These are phyloP conservation scores for Notiomystis cincta DNA, from an alignment of 2,113 vertebrate species.

Conservation along the genomic window DNA sequence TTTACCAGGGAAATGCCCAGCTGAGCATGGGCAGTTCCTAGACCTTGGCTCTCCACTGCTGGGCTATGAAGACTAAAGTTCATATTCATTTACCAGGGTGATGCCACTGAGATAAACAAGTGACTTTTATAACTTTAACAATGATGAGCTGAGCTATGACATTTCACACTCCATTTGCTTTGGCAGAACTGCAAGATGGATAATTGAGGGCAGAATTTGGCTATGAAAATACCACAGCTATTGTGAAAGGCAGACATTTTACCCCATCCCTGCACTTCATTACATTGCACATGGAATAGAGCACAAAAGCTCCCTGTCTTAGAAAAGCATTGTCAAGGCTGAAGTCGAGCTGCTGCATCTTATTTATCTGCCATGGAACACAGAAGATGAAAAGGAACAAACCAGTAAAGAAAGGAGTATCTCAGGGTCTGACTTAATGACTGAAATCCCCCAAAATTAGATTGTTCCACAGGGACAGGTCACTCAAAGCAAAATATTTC, in stretches of 20 bases:
- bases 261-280: background rate
- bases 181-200: background rate
- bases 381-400: background rate
- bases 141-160: background rate
- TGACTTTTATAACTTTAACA: background rate
- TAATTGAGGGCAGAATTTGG: background rate
- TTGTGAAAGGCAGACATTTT: background rate
- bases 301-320: background rate
- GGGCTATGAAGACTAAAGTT: background rate
- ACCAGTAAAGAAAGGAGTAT: background rate
- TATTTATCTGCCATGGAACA: background rate
- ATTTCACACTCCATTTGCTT: background rate
- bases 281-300: fast-evolving
- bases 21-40: background rate
- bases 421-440: background rate
- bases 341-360: background rate
- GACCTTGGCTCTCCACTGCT: background rate
- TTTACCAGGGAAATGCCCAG: background rate
- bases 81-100: background rate
- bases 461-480: background rate
- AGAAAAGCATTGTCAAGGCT: background rate
- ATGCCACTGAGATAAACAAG: background rate
- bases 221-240: background rate
- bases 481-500: background rate
- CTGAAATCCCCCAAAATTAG: background rate